Conservation (phyloP, 1,140 invertebrate genomes). For the Centruroides sculpturatus region DNA sequence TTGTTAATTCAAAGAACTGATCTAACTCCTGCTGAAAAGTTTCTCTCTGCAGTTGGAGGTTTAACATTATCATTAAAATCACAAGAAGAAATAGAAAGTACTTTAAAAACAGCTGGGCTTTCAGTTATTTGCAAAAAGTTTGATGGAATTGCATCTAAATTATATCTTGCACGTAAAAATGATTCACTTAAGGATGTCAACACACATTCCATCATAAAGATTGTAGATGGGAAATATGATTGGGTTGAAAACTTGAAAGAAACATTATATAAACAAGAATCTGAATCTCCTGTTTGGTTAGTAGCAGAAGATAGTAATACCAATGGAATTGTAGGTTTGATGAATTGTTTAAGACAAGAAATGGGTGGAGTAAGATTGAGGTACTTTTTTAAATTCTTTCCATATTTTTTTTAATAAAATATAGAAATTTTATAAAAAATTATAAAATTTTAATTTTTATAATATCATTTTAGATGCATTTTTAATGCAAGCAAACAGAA, state of each 20-base stretch:
- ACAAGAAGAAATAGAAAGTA: constrained; percentile 8
- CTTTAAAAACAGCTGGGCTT: constrained; percentile 14
- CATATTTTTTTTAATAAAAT: background rate
- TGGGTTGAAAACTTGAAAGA: constrained; percentile 55
- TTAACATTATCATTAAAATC: background rate
- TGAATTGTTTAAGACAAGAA: constrained; percentile 76
- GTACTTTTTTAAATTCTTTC: constrained; percentile 19
- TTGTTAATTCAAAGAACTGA: constrained; percentile 44
- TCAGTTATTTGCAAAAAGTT: constrained; percentile 22
- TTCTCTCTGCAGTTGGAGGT: constrained; percentile 19
- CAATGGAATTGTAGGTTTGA: constrained; percentile 69
- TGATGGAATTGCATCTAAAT: constrained; percentile 23
- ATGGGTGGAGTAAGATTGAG: constrained; percentile 58
- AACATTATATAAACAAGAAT: background rate
- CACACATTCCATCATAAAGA: background rate
- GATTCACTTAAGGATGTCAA: constrained; percentile 1
- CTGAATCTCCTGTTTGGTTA: constrained; percentile 33
- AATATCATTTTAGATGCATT: constrained; percentile 5
- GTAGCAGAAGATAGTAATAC: constrained; percentile 37
- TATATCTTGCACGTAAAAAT: constrained; percentile 23
- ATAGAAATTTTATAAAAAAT: background rate
- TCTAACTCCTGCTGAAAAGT: constrained; percentile 28
- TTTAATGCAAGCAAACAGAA: constrained; percentile 3
- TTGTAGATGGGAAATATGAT: constrained; percentile 29
- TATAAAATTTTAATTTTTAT: background rate